phyloP scores from a whole-genome alignment of 1,140 invertebrate genomes.

The Trissolcus basalis region DNA sequence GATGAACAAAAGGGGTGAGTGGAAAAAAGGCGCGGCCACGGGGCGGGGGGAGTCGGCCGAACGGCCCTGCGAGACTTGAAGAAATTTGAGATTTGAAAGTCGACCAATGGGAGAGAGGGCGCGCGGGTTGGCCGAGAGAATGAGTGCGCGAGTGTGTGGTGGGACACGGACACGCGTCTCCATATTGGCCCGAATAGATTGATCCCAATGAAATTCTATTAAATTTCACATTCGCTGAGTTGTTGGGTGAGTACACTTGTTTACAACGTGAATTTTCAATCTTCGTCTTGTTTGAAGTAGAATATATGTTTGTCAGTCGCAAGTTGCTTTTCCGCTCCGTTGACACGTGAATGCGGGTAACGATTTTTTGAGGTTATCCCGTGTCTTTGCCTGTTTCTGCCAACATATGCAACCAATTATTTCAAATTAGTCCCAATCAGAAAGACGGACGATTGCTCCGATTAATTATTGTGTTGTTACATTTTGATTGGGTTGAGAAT shows the following conservation, averaged over 20 bases:
- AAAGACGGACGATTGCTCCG: too few species aligned
- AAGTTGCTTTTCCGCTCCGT: neutral
- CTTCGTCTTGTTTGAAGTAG: neutral
- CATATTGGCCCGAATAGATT: conserved; percentile 15
- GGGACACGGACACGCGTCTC: conserved; percentile 11
- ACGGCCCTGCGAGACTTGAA: neutral
- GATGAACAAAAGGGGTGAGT: too few species aligned
- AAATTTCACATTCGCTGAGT: neutral
- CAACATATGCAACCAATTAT: conserved; percentile 28
- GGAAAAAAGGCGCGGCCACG: too few species aligned
- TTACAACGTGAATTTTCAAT: neutral
- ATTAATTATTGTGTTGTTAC: neutral
- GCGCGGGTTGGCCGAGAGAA: neutral
- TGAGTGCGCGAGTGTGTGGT: neutral
- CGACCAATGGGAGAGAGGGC: neutral
- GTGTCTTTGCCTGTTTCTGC: neutral
- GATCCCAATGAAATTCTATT: conserved; percentile 9
- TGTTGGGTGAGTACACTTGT: conserved; percentile 11
- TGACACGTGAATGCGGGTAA: conserved; percentile 36
- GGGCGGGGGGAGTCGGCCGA: neutral
- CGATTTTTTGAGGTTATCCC: conserved; percentile 16
- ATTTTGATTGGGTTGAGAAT: neutral
- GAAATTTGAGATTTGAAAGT: conserved; percentile 9
- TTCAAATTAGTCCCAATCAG: neutral
- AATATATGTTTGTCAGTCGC: neutral